Percentiles rank a stretch among this genome's conserved stretches.
Evolutionary conservation across 1,140 invertebrate genomes (phyloP).

Genomic region (Heliconius nattereri): DNA sequence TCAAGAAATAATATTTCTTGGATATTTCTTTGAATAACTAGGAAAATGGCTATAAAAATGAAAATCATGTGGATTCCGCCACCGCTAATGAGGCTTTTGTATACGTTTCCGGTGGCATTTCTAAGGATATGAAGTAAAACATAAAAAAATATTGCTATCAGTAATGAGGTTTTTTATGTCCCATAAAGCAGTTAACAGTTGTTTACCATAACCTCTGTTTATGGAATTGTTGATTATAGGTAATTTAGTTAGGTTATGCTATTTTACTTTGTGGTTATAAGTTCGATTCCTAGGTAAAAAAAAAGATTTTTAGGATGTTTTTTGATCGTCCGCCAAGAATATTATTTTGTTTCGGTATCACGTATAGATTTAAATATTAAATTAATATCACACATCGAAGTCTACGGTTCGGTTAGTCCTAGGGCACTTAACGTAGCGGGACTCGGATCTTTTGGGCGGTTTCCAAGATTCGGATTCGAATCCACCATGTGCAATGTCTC

Average conservation of each 20-base stretch:
- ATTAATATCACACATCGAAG: no score
- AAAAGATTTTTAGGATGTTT: no score
- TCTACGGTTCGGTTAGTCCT: no score
- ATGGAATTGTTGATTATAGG: background rate
- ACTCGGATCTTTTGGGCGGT: no score
- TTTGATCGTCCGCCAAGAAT: no score
- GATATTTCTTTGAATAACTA: slow-evolving; percentile 1
- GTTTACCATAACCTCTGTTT: background rate
- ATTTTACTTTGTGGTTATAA: background rate
- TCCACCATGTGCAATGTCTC: no score
- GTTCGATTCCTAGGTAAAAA: no score
- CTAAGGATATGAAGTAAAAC: background rate
- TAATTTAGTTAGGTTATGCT: background rate
- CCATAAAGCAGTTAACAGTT: background rate
- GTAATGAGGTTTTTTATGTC: background rate
- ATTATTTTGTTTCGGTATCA: no score
- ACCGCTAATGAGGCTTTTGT: slow-evolving; percentile 1
- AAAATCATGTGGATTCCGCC: background rate
- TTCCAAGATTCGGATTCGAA: no score
- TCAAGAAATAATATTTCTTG: background rate
- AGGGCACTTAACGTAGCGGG: no score
- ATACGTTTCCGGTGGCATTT: slow-evolving; percentile 5
- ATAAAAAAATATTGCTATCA: background rate
- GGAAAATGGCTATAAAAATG: background rate
- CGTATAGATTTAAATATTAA: no score